Evolutionary conservation across 2,113 vertebrate genomes (phyloP), one percentile per base, ranked within the genome.

Genomic region (Archilochus colubris): DNA sequence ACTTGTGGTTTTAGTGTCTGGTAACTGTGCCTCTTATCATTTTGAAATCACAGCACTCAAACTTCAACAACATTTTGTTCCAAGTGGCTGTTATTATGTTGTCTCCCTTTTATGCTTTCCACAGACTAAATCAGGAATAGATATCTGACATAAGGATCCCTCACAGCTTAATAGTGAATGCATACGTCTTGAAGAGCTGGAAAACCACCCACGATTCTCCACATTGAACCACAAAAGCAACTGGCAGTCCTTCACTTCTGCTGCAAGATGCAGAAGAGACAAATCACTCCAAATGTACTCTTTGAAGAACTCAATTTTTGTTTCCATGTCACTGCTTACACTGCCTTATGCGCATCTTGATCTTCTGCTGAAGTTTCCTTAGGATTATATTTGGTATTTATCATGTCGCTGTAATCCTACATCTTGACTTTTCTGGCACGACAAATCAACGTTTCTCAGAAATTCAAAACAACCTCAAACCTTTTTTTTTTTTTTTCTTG

Each of bases 181-280:
- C 82, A 33, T 55, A 20, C 9, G 3, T 24, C 85, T 66, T 62
- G 30, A 89, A 46, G 27, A 91, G 55, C 66, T 1, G 4, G 58
- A 89, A 91, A 91, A 46, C 19, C 87, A 82, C 67, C 79, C 51
- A 23, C 0, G 0, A 38, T 46, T 70, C 75, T 53, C 43, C 7
- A 0, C 0, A 0, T 12, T 31, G 53, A 81, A 38, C 36, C 73
- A 33, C 0, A 0, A 64, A 82, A 53, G 16, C 31, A 82, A 24
- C 40, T 64, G 61, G 68, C 72, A 93, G 64, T 22, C 50, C 68
- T 11, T 69, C 38, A 59, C 51, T 77, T 78, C 73, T 63, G 61
- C 82, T 31, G 16, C 1, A 1, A 76, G 72, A 77, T 11, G 40
- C 40, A 82, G 50, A 73, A n/a, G 13, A 54, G 50, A 82, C 46